Percentiles rank a stretch among this genome's conserved stretches.
Conservation (phyloP, 2,113 vertebrate species). For the Anarhynchus alexandrinus region DNA sequence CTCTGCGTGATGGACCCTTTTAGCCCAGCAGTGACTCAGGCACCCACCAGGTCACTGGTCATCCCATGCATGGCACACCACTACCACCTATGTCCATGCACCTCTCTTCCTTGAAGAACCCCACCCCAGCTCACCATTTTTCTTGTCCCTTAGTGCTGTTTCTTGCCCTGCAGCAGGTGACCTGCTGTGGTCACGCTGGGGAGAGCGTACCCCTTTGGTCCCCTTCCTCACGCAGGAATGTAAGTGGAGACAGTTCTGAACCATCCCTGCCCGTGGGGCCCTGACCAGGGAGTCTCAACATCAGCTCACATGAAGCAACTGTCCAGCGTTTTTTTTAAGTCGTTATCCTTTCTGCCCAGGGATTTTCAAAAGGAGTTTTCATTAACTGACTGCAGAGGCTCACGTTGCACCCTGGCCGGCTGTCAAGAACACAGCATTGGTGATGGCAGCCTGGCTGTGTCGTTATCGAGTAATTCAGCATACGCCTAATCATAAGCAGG, state of each 20-base stretch:
- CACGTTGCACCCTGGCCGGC: neutral
- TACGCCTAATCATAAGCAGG: neutral
- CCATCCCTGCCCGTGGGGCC: neutral
- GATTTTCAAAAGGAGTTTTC: neutral
- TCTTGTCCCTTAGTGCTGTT: neutral
- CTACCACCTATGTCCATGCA: neutral
- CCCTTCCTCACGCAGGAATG: neutral
- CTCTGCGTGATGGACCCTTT: too few relatives aligned
- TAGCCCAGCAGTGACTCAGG: rapidly evolving
- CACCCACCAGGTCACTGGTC: neutral
- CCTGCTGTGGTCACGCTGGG: neutral
- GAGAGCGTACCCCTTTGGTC: rapidly evolving
- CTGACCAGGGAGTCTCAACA: neutral
- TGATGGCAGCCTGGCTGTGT: neutral
- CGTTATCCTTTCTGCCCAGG: neutral
- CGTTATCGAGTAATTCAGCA: neutral
- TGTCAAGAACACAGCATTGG: neutral
- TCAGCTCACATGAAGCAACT: neutral
- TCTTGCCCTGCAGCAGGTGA: neutral
- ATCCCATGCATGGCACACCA: rapidly evolving
- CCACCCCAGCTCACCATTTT: neutral
- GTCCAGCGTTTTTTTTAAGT: neutral
- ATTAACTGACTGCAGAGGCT: neutral
- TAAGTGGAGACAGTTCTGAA: neutral
- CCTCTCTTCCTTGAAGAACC: neutral